Conservation (phyloP, 2,888 invertebrate genomes). For the Andrena marginata region DNA sequence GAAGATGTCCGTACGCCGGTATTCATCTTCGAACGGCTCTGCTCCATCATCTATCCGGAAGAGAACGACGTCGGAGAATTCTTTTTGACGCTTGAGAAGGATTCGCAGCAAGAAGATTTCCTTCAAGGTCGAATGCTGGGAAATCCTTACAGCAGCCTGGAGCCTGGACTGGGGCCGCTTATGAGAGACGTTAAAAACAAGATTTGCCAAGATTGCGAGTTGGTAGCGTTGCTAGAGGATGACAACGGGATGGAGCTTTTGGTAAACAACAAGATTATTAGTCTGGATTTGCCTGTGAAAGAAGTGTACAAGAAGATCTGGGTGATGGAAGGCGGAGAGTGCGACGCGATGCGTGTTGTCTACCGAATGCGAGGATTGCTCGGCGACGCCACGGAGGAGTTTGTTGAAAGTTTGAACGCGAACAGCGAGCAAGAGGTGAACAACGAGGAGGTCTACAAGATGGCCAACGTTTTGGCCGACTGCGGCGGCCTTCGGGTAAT, state of each 20-base stretch:
- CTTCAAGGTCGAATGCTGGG: constrained; percentile 98
- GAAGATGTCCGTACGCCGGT: constrained; percentile 98
- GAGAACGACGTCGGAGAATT: constrained; percentile 99
- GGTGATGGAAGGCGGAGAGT: constrained; percentile 95
- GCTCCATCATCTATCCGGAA: constrained; percentile 98
- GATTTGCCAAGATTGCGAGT: constrained; percentile 98
- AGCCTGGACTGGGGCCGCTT: constrained; percentile 97
- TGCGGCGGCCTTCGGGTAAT: constrained; percentile 93
- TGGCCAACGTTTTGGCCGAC: constrained; percentile 94
- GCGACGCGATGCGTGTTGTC: constrained; percentile 98
- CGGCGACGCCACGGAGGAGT: constrained; percentile 99
- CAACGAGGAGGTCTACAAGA: constrained; percentile 96
- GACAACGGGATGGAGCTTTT: constrained; percentile 99
- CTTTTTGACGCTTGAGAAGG: constrained; percentile 98
- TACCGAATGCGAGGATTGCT: constrained; percentile 99
- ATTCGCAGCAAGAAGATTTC: constrained; percentile 99
- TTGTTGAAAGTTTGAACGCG: constrained; percentile 96
- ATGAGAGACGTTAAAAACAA: constrained; percentile 99
- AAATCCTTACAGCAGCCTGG: constrained; percentile 98
- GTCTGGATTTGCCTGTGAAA: constrained; percentile 97
- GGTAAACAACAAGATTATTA: constrained; percentile 99
- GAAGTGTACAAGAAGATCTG: constrained; percentile 92
- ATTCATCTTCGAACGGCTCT: constrained; percentile 98
- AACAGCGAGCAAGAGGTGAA: constrained; percentile 95
- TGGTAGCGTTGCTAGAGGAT: constrained; percentile 98